These are phyloP conservation scores for Saturnia pavonia DNA, from an alignment of 2,888 invertebrate genomes.

Conservation along the genomic window DNA sequence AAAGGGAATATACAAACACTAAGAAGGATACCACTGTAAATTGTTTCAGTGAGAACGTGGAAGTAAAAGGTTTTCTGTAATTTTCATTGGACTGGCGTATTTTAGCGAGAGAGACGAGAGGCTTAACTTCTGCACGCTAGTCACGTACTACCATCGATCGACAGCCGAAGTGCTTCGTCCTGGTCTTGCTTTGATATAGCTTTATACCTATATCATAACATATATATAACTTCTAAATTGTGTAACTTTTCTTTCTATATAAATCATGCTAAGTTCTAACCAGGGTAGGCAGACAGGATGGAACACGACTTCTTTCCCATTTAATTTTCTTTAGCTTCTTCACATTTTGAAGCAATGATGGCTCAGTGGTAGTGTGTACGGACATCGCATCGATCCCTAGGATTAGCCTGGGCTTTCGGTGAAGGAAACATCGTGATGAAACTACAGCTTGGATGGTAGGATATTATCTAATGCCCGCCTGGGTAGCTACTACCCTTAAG, in stretches of 20 bases:
- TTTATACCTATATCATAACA: not conserved
- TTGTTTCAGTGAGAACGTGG: not conserved
- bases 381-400: no score
- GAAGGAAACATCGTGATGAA: no score
- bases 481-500: no score
- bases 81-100: not conserved
- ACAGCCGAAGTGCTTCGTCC: not conserved
- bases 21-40: not conserved
- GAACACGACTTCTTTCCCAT: no score
- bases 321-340: no score
- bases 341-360: no score
- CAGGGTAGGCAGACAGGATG: no score
- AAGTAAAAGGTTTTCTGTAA: conserved; percentile 6
- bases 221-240: not conserved
- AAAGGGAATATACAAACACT: not conserved
- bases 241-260: not conserved
- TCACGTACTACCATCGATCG: conserved; percentile 26
- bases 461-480: no score
- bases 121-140: conserved; percentile 16
- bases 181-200: not conserved
- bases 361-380: no score
- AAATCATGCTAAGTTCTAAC: no score
- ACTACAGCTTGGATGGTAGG: no score
- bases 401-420: no score
- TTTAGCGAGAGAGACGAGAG: conserved; percentile 18